phyloP scores from a whole-genome alignment of 2,888 invertebrate genomes.

The Apodemia zela region DNA sequence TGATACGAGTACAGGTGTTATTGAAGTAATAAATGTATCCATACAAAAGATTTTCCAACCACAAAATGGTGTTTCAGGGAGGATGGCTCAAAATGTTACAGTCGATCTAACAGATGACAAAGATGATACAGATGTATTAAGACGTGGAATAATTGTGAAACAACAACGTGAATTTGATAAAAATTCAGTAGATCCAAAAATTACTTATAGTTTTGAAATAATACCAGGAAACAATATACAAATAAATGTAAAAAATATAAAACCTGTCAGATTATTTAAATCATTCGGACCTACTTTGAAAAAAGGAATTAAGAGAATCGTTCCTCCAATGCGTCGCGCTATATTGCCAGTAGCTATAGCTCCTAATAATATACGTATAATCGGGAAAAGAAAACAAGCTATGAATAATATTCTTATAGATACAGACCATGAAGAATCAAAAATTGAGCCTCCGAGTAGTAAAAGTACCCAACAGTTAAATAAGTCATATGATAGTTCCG shows the following conservation, averaged over 20 bases:
- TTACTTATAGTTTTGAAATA: conserved; percentile 5
- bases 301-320: background rate
- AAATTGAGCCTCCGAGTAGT: conserved; percentile 22
- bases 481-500: conserved; percentile 14
- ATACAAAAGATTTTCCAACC: conserved; percentile 41
- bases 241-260: conserved; percentile 25
- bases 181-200: background rate
- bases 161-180: background rate
- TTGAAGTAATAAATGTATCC: conserved; percentile 55
- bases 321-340: background rate
- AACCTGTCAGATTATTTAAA: conserved; percentile 44
- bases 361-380: background rate
- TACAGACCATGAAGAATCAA: background rate
- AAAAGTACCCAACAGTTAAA: conserved; percentile 8
- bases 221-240: background rate
- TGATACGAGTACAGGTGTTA: conserved; percentile 47
- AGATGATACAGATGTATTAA: conserved; percentile 27
- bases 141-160: conserved; percentile 3
- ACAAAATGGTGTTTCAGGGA: background rate
- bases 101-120: conserved; percentile 61
- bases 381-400: conserved; percentile 21
- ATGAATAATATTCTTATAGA: conserved; percentile 17
- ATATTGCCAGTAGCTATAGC: background rate
- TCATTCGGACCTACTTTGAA: background rate
- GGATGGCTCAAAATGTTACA: conserved; percentile 28